Conservation (phyloP, 2,888 invertebrate species). For the Conops quadrifasciatus region DNA sequence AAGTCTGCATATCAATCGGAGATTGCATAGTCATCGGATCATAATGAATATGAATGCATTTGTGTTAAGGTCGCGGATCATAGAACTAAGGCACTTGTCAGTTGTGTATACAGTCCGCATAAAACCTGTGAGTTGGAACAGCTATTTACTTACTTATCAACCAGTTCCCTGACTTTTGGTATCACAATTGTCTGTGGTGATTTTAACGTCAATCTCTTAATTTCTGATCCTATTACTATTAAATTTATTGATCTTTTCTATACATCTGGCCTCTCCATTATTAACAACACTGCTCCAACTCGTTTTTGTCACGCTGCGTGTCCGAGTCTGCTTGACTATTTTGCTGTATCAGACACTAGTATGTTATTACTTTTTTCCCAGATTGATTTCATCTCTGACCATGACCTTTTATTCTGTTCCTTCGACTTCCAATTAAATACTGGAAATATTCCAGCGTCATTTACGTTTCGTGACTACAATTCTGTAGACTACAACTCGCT, state of each 20-base stretch:
- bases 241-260: too few relatives aligned
- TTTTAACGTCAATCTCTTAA: constrained; percentile 2
- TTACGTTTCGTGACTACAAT: neutral
- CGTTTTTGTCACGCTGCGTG: neutral
- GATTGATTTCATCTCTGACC: neutral
- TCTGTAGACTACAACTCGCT: neutral
- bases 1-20: neutral
- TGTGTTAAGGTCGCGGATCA: too few relatives aligned
- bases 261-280: neutral
- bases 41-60: neutral
- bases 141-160: neutral
- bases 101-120: neutral
- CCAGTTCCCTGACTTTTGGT: neutral
- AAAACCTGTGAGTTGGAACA: neutral
- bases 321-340: neutral
- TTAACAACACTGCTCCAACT: neutral
- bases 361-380: neutral
- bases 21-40: neutral
- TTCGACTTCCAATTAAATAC: neutral
- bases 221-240: neutral
- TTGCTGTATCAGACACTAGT: neutral
- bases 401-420: neutral
- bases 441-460: neutral
- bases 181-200: neutral
- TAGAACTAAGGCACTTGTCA: too few relatives aligned